phyloP scores from a whole-genome alignment of 1,140 invertebrate genomes.

The Tetramorium parvispinum region DNA sequence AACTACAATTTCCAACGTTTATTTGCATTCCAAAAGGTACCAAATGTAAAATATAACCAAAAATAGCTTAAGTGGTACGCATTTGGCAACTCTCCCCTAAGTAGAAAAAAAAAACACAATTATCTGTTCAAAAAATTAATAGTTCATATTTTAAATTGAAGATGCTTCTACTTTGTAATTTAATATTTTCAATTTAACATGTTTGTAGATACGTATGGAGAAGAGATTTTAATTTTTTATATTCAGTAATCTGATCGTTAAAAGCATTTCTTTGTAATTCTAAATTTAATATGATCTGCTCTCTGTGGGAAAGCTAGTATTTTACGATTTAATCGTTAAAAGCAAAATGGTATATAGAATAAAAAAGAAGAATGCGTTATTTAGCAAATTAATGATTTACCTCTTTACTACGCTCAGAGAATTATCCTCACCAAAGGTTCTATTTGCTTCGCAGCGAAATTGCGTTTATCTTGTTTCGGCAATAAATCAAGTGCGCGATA shows the following conservation, averaged over 20 bases:
- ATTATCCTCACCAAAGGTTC: not conserved
- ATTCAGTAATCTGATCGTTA: not conserved
- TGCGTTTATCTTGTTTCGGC: conserved; percentile 34
- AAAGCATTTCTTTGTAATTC: conserved; percentile 12
- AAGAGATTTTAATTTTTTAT: not conserved
- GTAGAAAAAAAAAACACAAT: not conserved
- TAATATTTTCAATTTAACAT: not conserved
- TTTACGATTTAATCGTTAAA: conserved; percentile 16
- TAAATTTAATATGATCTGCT: not conserved
- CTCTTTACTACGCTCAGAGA: not conserved
- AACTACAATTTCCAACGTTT: no score
- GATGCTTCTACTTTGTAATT: not conserved
- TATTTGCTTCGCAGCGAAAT: not conserved
- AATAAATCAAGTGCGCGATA: conserved; percentile 48
- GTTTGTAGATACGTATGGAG: not conserved
- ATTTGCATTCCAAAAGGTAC: no score
- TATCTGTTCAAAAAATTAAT: not conserved
- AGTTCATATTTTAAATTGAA: not conserved
- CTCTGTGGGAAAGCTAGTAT: not conserved
- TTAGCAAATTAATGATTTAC: conserved; percentile 33
- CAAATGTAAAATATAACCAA: no score
- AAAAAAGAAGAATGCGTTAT: conserved; percentile 14
- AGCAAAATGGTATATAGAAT: not conserved
- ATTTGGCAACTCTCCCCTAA: no score
- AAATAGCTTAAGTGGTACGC: no score